These are phyloP conservation scores for Bettongia penicillata DNA, from an alignment of 2,113 vertebrate species.

Conservation along the genomic window DNA sequence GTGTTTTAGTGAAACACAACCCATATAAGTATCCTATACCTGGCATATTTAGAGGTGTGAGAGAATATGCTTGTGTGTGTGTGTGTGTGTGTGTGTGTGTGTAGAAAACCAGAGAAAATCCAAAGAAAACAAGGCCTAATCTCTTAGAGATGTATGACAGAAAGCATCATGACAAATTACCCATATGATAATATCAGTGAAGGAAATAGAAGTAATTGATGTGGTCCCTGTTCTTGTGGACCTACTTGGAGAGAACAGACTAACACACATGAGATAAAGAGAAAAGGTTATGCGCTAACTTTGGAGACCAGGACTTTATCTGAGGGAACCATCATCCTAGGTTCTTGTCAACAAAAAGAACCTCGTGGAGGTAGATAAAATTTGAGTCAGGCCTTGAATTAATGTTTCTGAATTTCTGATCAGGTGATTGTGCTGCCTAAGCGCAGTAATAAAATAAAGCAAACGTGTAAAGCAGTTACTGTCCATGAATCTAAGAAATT, in stretches of 20 bases:
- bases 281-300: background rate
- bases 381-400: background rate
- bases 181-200: background rate
- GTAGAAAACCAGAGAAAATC: background rate
- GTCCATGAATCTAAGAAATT: background rate
- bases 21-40: background rate
- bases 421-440: background rate
- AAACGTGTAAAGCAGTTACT: background rate
- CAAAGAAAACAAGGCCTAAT: background rate
- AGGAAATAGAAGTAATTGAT: background rate
- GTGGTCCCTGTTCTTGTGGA: background rate
- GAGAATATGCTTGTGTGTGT: background rate
- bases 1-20: background rate
- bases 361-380: background rate
- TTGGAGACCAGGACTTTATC: background rate
- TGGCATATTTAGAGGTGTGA: background rate
- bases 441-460: background rate
- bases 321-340: background rate
- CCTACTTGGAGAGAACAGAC: background rate
- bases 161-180: background rate
- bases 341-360: background rate
- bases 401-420: background rate
- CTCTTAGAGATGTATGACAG: background rate
- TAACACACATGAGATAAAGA: background rate
- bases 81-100: background rate